These are phyloP conservation scores for Leptoteleia sp. DNA, from an alignment of 1,140 invertebrate species.

Conservation along the genomic window DNA sequence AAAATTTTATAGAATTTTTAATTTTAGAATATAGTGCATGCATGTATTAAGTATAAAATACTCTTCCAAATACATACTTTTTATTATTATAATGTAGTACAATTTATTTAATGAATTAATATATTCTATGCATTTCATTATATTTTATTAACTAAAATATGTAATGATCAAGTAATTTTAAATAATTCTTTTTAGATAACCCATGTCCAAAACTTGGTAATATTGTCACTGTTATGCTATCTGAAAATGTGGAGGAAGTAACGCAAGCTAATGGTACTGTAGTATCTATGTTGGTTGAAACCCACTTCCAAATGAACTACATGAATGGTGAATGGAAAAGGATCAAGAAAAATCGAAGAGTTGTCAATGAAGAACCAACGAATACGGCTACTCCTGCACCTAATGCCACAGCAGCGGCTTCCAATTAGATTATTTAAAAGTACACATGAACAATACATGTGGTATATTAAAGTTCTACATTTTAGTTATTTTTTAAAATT, in stretches of 20 bases:
- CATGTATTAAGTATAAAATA: too few species aligned
- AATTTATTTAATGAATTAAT: too few species aligned
- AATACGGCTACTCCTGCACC: slow-evolving; percentile 65
- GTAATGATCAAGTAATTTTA: too few species aligned
- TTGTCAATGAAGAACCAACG: slow-evolving; percentile 82
- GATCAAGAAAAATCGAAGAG: slow-evolving; percentile 90
- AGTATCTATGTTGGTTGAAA: slow-evolving; percentile 91
- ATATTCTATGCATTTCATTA: too few species aligned
- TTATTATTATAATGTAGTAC: too few species aligned
- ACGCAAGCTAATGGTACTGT: slow-evolving; percentile 87
- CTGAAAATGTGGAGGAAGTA: slow-evolving; percentile 92
- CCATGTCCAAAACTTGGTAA: slow-evolving; percentile 96
- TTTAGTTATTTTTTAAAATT: slow-evolving; percentile 4
- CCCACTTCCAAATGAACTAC: slow-evolving; percentile 98
- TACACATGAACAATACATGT: slow-evolving; percentile 10
- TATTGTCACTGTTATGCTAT: slow-evolving; percentile 95
- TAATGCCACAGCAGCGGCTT: slow-evolving; percentile 73
- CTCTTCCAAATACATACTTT: too few species aligned
- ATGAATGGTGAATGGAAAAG: slow-evolving; percentile 96
- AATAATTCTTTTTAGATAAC: too few species aligned
- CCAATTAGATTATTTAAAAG: slow-evolving; percentile 69
- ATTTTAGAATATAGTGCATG: too few species aligned
- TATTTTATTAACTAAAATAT: too few species aligned
- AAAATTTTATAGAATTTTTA: too few species aligned
- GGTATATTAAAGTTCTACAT: not conserved